Evolutionary conservation across 2,797 vertebrate genomes (phyloP).

Genomic region (Sebastes nivosus): DNA sequence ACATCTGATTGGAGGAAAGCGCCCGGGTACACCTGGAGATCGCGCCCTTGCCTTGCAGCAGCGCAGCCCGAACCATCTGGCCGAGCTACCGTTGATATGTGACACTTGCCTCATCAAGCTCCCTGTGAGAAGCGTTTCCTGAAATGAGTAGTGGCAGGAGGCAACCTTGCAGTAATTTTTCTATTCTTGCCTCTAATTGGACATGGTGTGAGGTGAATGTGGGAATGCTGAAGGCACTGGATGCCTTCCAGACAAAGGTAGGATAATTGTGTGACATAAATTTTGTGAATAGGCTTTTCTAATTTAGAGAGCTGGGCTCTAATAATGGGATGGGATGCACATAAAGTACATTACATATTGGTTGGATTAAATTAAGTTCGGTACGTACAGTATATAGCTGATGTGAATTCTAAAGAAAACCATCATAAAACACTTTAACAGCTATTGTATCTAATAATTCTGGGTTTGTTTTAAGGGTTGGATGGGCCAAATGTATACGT

Average conservation of each 20-base stretch:
- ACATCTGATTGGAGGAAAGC: constrained; percentile 4
- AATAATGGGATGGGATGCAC: constrained; percentile 26
- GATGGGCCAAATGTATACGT: background rate
- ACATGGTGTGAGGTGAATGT: constrained; percentile 65
- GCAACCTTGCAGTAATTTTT: constrained; percentile 70
- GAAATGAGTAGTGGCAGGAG: constrained; percentile 66
- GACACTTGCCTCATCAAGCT: constrained; percentile 53
- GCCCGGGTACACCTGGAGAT: constrained; percentile 26
- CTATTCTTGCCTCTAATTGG: constrained; percentile 72
- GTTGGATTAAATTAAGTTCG: constrained; percentile 10
- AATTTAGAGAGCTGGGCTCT: constrained; percentile 22
- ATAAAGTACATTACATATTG: constrained; percentile 18
- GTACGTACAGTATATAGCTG: background rate
- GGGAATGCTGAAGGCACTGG: constrained; percentile 33
- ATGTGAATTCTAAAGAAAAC: background rate
- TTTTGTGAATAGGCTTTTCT: constrained; percentile 37
- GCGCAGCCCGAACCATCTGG: constrained; percentile 42
- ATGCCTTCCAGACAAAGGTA: constrained; percentile 43
- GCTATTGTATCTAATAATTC: background rate
- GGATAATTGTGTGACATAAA: constrained; percentile 36
- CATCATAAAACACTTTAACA: constrained; percentile 7
- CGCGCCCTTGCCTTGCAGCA: constrained; percentile 26
- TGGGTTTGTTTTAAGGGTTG: background rate
- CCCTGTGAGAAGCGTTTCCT: constrained; percentile 48
- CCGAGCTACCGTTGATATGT: constrained; percentile 13